phyloP scores from a whole-genome alignment of 2,888 invertebrate genomes.

The Drosophila helvetica region DNA sequence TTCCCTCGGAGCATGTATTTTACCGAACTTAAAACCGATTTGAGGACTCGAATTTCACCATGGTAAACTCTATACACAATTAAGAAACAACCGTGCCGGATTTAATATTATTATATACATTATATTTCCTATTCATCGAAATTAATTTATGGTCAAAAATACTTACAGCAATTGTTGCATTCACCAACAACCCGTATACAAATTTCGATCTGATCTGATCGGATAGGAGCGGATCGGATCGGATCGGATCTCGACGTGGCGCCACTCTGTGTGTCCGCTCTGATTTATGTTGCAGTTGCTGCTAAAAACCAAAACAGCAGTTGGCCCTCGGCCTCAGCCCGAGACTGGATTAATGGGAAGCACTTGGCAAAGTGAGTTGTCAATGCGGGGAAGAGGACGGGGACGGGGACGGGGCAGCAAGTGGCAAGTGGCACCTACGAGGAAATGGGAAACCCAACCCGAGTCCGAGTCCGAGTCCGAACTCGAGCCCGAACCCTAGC shows the following conservation, averaged over 20 bases:
- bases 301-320: slow-evolving; percentile 59
- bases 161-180: too few relatives aligned
- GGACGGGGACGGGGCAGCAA: slow-evolving; percentile 25
- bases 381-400: slow-evolving; percentile 41
- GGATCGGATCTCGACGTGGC: slow-evolving; percentile 30
- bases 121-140: too few relatives aligned
- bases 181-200: neutral
- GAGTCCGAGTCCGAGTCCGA: slow-evolving; percentile 12
- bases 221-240: neutral
- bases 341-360: slow-evolving; percentile 63
- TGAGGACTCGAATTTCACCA: too few relatives aligned
- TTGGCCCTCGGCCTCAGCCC: slow-evolving; percentile 41
- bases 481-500: slow-evolving; percentile 8
- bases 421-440: slow-evolving; percentile 41
- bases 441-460: slow-evolving; percentile 47
- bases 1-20: too few relatives aligned
- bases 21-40: too few relatives aligned
- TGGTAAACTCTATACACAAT: too few relatives aligned
- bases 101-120: too few relatives aligned
- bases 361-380: slow-evolving; percentile 71
- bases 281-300: slow-evolving; percentile 57
- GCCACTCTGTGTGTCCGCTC: slow-evolving; percentile 57
- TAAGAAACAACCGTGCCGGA: too few relatives aligned
- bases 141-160: too few relatives aligned
- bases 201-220: neutral